Evolutionary conservation across 2,888 invertebrate species (phyloP), one percentile per base, ranked within the genome.

Genomic region (Spisula subtruncata): DNA sequence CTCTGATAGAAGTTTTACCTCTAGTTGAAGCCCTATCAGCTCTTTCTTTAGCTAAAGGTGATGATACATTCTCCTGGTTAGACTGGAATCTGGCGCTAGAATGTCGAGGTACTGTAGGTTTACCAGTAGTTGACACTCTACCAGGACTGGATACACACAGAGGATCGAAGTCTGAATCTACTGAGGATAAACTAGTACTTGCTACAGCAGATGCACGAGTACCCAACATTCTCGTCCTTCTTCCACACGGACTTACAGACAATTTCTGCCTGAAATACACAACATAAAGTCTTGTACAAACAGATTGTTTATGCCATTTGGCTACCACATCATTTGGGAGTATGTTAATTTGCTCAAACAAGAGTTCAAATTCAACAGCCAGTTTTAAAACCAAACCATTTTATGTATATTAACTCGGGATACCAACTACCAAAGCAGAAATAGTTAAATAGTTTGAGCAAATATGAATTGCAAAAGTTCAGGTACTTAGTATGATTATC

Each of bases 151-250:
- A 89, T 14, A 86, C 86, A 80, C 35, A 85, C 12, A 86, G 54
- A n/a, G 89, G 86, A 18, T 89, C 83, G 80, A 89, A 86, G 51
- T 85, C 82, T 16, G 89, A 89, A 25, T 35, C 89, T 20, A 85
- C 60, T 6, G 89, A 89, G 10, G 82, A 85, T 51, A 81, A 60
- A 75, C 88, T 85, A 41, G 82, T 41, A 79, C 29, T 83, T 0
- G 29, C 71, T n/a, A 46, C n/a, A 25, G 66, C 60, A 10, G 46
- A 14, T 5, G 29, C 60, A n/a, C 81, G 12, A 10, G 12, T 25
- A 46, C 0, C 10, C 25, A 25, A n/a, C 46, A 12, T 85, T 46
- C 41, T 56, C n/a, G 10, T 32, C 51, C 51, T 41, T 20, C 25
- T 51, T 83, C 51, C 46, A n/a, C 54, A n/a, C 18, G 66, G 79